Conservation (phyloP, 1,140 invertebrate genomes). For the Carposina sasakii region DNA sequence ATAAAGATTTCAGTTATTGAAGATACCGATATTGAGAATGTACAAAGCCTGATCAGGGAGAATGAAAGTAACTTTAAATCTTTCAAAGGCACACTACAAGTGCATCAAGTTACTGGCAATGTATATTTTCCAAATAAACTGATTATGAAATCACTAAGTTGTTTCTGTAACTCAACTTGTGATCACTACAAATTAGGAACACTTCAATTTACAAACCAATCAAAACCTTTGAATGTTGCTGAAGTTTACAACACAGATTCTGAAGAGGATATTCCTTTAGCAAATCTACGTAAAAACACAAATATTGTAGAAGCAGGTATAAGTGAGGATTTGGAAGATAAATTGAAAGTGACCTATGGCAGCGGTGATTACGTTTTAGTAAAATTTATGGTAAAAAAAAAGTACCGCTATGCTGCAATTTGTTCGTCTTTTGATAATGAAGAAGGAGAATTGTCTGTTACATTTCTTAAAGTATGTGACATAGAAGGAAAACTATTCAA, state of each 20-base stretch:
- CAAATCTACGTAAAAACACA: constrained; percentile 2
- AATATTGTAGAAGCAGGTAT: background rate
- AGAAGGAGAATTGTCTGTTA: constrained; percentile 12
- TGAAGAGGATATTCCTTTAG: constrained; percentile 15
- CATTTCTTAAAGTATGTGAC: constrained; percentile 13
- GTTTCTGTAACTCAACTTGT: constrained; percentile 13
- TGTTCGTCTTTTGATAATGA: constrained; percentile 10
- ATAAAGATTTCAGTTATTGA: constrained; percentile 16
- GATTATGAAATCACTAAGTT: constrained; percentile 7
- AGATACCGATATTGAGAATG: constrained; percentile 13
- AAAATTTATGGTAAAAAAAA: constrained; percentile 9
- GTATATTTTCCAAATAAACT: constrained; percentile 15
- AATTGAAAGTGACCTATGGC: constrained; percentile 7
- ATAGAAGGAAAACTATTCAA: constrained; percentile 7
- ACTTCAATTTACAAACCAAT: constrained; percentile 1
- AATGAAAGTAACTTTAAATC: constrained; percentile 9
- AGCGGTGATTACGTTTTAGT: constrained; percentile 16
- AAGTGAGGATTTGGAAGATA: constrained; percentile 5
- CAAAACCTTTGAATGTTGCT: background rate
- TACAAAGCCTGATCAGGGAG: constrained; percentile 9
- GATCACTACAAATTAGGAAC: constrained; percentile 15
- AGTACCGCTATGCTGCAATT: constrained; percentile 14
- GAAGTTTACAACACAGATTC: constrained; percentile 5
- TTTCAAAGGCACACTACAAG: constrained; percentile 11
- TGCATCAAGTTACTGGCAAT: constrained; percentile 12